These are phyloP conservation scores for Tachina lurida DNA, from an alignment of 2,888 invertebrate genomes.

Conservation along the genomic window DNA sequence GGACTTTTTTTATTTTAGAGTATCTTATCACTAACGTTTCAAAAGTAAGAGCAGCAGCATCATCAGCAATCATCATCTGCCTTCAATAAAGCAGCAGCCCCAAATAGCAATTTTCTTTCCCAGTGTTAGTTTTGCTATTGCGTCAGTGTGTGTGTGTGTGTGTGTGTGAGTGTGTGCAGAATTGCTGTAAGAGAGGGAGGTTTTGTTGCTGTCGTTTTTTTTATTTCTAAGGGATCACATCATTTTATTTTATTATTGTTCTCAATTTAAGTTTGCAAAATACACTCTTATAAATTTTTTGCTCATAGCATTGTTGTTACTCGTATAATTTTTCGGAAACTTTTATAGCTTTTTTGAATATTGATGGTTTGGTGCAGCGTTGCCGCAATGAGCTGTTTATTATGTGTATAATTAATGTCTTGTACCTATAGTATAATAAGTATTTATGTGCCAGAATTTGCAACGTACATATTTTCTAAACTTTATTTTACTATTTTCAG, in stretches of 20 bases:
- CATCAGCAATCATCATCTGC: background rate
- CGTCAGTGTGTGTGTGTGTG: background rate
- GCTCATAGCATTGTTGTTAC: background rate
- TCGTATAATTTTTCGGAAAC: background rate
- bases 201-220: slow-evolving; percentile 5
- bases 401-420: too few species aligned
- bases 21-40: slow-evolving; percentile 16
- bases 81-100: slow-evolving; percentile 8
- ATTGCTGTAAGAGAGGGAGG: slow-evolving; percentile 46
- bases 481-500: too few species aligned
- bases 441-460: too few species aligned
- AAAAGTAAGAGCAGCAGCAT: slow-evolving; percentile 5
- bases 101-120: background rate
- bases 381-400: too few species aligned
- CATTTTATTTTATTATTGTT: slow-evolving; percentile 19
- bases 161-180: slow-evolving; percentile 5
- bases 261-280: slow-evolving; percentile 28
- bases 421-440: too few species aligned
- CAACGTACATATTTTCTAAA: too few species aligned
- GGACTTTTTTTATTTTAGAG: background rate
- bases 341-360: background rate
- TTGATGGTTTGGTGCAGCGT: background rate
- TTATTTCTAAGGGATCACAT: slow-evolving; percentile 40
- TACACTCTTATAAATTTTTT: background rate
- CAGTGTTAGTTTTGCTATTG: slow-evolving; percentile 2